These are phyloP conservation scores for Polymixis lichenea DNA, from an alignment of 2,888 invertebrate species.

Conservation along the genomic window DNA sequence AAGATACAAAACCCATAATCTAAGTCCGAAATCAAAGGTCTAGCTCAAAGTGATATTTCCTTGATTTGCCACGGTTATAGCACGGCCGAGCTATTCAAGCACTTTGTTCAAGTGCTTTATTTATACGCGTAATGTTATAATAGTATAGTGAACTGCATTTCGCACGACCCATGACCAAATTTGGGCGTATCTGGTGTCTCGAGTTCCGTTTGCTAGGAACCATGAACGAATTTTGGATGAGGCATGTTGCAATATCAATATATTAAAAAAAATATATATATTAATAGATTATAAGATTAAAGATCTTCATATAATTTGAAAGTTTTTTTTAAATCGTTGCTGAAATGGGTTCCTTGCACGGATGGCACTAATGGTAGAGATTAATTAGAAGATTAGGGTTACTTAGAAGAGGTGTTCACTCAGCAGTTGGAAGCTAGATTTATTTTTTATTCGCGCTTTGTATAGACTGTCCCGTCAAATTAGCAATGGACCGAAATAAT, in stretches of 20 bases:
- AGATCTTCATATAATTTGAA: too few species aligned
- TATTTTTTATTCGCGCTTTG: conserved; percentile 4
- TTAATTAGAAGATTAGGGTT: background rate
- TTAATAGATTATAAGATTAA: too few species aligned
- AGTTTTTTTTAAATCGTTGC: too few species aligned
- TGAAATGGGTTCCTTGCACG: too few species aligned
- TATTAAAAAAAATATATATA: too few species aligned
- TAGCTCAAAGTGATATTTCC: conserved; percentile 49
- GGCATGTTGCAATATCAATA: conserved; percentile 32
- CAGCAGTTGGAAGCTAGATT: background rate
- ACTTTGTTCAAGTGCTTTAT: conserved; percentile 37
- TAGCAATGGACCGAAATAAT: conserved; percentile 23
- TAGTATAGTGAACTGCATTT: conserved; percentile 55
- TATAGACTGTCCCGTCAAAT: conserved; percentile 10
- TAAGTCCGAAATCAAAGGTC: conserved; percentile 32
- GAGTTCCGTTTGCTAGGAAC: conserved; percentile 39
- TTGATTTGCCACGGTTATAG: conserved; percentile 46
- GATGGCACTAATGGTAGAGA: background rate
- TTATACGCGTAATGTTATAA: conserved; percentile 50
- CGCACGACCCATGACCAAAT: conserved; percentile 66
- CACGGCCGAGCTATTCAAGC: conserved; percentile 16
- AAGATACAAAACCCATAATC: conserved; percentile 40
- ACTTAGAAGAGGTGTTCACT: background rate
- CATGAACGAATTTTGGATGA: conserved; percentile 43
- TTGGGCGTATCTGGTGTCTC: conserved; percentile 65